Conservation (phyloP, 92 coral and sea anemone genomes). For the Phenganax stokvisi region DNA sequence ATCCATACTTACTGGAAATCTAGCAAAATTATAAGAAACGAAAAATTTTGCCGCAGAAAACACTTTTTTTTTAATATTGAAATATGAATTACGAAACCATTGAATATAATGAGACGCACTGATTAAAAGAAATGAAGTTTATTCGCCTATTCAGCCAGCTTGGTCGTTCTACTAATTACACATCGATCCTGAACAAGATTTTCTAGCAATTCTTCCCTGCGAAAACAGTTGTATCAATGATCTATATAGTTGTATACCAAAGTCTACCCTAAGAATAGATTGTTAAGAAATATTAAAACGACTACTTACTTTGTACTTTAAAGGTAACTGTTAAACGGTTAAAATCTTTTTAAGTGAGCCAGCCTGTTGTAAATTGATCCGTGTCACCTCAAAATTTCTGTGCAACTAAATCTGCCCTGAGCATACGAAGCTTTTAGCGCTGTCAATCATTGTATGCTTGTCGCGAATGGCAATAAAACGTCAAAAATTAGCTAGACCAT, state of each 20-base stretch:
- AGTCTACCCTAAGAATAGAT: too few species aligned
- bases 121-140: background rate
- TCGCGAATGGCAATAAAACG: background rate
- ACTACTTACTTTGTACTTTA: too few species aligned
- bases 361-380: background rate
- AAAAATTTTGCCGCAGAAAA: background rate
- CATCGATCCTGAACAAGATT: background rate
- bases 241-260: too few species aligned
- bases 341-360: background rate
- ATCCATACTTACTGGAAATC: background rate
- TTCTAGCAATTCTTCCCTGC: background rate
- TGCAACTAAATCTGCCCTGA: conserved; percentile 6
- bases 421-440: conserved; percentile 15
- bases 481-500: background rate
- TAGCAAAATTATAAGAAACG: background rate
- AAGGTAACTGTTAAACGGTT: background rate
- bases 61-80: background rate
- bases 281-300: too few species aligned
- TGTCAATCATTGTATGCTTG: conserved; percentile 27
- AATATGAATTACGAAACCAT: background rate
- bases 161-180: too few species aligned
- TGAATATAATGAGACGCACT: background rate
- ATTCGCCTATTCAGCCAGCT: background rate
- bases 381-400: background rate
- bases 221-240: too few species aligned